These are phyloP conservation scores for Neomicropteryx cornuta DNA, from an alignment of 1,140 invertebrate species.

Conservation along the genomic window DNA sequence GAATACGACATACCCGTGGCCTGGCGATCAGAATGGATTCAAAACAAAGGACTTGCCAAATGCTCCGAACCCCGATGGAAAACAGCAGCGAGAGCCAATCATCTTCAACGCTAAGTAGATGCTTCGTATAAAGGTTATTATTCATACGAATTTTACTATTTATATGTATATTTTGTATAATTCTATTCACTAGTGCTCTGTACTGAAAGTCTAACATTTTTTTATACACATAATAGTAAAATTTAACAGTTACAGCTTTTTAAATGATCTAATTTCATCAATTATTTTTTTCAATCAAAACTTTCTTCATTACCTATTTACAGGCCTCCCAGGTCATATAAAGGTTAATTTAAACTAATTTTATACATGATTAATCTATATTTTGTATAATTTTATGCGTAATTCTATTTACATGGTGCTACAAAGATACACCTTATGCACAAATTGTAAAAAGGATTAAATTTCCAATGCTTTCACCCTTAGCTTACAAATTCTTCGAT, in stretches of 20 bases:
- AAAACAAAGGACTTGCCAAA: constrained; percentile 11
- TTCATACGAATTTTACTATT: not conserved
- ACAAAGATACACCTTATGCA: no score
- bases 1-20: constrained; percentile 61
- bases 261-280: not conserved
- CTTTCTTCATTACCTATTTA: no score
- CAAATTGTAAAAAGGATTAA: no score
- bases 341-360: no score
- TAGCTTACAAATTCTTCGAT: no score
- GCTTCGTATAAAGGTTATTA: not conserved
- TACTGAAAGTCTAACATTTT: not conserved
- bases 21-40: constrained; percentile 15
- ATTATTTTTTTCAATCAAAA: not conserved
- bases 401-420: no score
- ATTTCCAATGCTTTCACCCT: no score
- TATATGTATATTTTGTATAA: not conserved
- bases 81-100: constrained; percentile 11
- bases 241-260: not conserved
- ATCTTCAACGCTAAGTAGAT: constrained; percentile 13
- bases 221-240: not conserved
- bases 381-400: no score
- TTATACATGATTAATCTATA: no score
- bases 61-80: constrained; percentile 10
- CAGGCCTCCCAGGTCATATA: no score
- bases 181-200: not conserved